Percentiles rank a stretch among this genome's conserved stretches.
Conservation (phyloP, 2,888 invertebrate genomes). For the Hemistola chrysoprasaria region DNA sequence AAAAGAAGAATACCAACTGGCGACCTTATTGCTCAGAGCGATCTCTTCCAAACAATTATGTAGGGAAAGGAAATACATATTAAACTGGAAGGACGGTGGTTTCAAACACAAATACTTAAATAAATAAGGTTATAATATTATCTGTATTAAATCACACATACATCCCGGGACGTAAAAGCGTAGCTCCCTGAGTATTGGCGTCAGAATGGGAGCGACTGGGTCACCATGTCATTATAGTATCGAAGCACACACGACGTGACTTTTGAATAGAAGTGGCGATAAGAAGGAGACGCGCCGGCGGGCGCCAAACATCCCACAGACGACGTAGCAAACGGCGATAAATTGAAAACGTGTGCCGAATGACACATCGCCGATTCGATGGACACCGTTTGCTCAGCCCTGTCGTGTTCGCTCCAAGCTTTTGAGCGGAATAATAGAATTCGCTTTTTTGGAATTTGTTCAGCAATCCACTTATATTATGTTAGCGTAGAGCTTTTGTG, state of each 20-base stretch:
- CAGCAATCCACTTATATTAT: too few relatives aligned
- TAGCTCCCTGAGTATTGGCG: background rate
- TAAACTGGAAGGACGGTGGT: too few relatives aligned
- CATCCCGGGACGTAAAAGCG: too few relatives aligned
- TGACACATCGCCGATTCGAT: slow-evolving; percentile 42
- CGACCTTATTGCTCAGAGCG: too few relatives aligned
- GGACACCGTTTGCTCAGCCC: slow-evolving; percentile 35
- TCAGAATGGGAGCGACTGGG: slow-evolving; percentile 20
- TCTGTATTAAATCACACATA: too few relatives aligned
- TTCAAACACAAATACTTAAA: too few relatives aligned
- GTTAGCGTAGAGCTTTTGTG: too few relatives aligned
- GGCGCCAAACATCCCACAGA: slow-evolving; percentile 49
- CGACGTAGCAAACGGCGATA: slow-evolving; percentile 53
- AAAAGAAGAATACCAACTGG: too few relatives aligned
- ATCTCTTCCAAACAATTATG: too few relatives aligned
- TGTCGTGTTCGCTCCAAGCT: slow-evolving; percentile 19
- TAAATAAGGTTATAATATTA: too few relatives aligned
- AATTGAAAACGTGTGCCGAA: slow-evolving; percentile 76
- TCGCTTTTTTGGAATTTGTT: slow-evolving; percentile 17
- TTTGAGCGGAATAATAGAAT: slow-evolving; percentile 38
- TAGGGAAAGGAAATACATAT: too few relatives aligned
- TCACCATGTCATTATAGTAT: slow-evolving; percentile 39
- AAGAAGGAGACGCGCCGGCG: slow-evolving; percentile 48
- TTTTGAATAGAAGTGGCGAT: slow-evolving; percentile 52
- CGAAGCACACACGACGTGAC: slow-evolving; percentile 46